Percentiles rank a stretch among this genome's conserved stretches.
phyloP scores from a whole-genome alignment of 2,888 invertebrate species.

The Caenorhabditis afra region DNA sequence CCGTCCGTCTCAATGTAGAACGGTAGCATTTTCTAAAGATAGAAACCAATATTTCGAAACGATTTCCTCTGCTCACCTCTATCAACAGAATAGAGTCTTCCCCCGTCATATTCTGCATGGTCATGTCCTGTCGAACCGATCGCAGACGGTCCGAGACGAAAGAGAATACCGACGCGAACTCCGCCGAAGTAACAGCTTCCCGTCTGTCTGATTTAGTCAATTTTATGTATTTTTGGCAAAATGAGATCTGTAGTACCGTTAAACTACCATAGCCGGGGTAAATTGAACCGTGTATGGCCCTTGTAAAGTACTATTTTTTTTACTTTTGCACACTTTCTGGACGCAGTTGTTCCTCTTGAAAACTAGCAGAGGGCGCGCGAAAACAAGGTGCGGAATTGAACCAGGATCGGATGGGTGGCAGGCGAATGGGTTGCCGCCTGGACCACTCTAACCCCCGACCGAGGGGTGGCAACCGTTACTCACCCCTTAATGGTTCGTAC shows the following conservation, averaged over 20 bases:
- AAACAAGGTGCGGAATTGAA: slow-evolving; percentile 51
- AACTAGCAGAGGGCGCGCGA: slow-evolving; percentile 56
- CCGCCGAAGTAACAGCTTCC: slow-evolving; percentile 10
- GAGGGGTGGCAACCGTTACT: background rate
- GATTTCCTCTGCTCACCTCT: slow-evolving; percentile 36
- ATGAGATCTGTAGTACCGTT: slow-evolving; percentile 46
- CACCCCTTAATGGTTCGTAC: slow-evolving; percentile 30
- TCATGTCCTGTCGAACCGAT: slow-evolving; percentile 69
- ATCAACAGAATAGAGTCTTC: slow-evolving; percentile 47
- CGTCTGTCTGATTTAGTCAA: slow-evolving; percentile 30
- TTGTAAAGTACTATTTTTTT: slow-evolving; percentile 30
- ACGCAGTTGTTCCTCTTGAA: slow-evolving; percentile 42
- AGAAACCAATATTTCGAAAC: background rate
- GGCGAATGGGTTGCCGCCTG: too few relatives aligned
- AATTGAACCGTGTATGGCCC: slow-evolving; percentile 53
- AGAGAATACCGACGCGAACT: slow-evolving; percentile 48
- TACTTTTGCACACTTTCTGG: slow-evolving; percentile 60
- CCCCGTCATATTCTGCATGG: slow-evolving; percentile 55
- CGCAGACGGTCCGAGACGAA: slow-evolving; percentile 70
- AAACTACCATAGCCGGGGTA: slow-evolving; percentile 60
- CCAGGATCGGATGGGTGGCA: too few relatives aligned
- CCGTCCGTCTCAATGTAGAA: slow-evolving; percentile 66
- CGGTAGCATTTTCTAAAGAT: slow-evolving; percentile 61
- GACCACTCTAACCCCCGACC: background rate
- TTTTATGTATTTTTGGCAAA: background rate